Evolutionary conservation across 2,888 invertebrate genomes (phyloP).

Genomic region (Macropis europaea): DNA sequence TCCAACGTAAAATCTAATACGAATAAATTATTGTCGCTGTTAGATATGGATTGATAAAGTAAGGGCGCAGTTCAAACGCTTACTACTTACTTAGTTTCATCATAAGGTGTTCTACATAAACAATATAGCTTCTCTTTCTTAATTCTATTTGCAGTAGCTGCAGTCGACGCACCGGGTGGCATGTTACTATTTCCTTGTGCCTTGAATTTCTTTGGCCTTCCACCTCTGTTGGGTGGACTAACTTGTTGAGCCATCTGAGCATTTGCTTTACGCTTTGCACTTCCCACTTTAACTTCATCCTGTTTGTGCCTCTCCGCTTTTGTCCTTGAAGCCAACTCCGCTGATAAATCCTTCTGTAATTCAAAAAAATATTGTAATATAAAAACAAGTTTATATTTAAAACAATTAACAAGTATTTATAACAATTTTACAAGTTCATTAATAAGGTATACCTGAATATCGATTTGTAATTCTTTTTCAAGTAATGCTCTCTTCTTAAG

Average conservation of each 20-base stretch:
- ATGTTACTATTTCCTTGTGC: constrained; percentile 71
- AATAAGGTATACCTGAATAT: constrained; percentile 87
- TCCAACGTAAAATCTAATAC: constrained; percentile 94
- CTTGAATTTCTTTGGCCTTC: constrained; percentile 77
- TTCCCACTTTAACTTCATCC: constrained; percentile 85
- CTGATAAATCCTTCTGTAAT: constrained; percentile 87
- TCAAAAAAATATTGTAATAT: constrained; percentile 6
- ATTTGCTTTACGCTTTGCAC: constrained; percentile 82
- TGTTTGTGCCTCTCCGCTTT: constrained; percentile 87
- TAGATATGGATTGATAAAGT: background rate
- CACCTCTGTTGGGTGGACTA: constrained; percentile 73
- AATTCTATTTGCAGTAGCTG: constrained; percentile 69
- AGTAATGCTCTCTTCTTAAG: constrained; percentile 93
- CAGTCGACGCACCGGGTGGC: constrained; percentile 69
- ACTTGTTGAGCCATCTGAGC: constrained; percentile 77
- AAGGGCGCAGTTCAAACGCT: background rate
- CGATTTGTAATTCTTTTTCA: constrained; percentile 93
- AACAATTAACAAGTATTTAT: background rate
- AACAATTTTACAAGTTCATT: background rate
- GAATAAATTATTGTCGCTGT: background rate
- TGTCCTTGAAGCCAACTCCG: constrained; percentile 86
- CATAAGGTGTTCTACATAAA: constrained; percentile 95
- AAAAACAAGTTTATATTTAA: background rate
- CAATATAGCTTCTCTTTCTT: constrained; percentile 94
- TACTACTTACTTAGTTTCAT: constrained; percentile 93